Percentiles rank a stretch among this genome's conserved stretches.
These are phyloP conservation scores for Plutomurus gul DNA, from an alignment of 1,140 invertebrate genomes.

Conservation along the genomic window DNA sequence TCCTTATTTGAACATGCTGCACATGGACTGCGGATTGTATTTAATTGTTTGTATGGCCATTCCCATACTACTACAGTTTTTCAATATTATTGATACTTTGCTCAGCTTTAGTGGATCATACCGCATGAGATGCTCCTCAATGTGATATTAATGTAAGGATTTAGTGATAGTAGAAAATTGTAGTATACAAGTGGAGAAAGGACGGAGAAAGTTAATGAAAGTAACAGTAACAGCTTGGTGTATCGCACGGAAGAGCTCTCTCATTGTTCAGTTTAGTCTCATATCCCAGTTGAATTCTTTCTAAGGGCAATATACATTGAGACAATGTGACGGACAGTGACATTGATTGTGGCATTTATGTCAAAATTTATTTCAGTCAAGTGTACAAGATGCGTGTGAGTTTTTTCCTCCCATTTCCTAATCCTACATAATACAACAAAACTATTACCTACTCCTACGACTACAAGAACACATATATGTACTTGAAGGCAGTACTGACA, in stretches of 20 bases:
- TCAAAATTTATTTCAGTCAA: conserved; percentile 30
- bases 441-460: neutral
- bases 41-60: no score
- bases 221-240: no score
- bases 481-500: no score
- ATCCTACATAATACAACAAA: neutral
- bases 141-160: neutral
- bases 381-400: neutral
- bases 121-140: neutral
- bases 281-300: neutral
- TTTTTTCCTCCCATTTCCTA: neutral
- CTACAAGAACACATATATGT: no score
- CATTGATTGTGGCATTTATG: conserved; percentile 14
- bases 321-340: conserved; percentile 2
- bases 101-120: neutral
- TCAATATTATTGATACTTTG: neutral
- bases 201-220: no score
- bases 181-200: neutral
- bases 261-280: no score
- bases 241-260: no score
- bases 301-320: neutral
- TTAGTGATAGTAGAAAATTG: neutral
- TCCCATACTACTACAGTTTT: no score
- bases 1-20: no score
- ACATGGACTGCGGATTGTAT: no score